Base-by-base conservation (phyloP, 2,888 invertebrate species). In the Pecten maximus region DNA sequence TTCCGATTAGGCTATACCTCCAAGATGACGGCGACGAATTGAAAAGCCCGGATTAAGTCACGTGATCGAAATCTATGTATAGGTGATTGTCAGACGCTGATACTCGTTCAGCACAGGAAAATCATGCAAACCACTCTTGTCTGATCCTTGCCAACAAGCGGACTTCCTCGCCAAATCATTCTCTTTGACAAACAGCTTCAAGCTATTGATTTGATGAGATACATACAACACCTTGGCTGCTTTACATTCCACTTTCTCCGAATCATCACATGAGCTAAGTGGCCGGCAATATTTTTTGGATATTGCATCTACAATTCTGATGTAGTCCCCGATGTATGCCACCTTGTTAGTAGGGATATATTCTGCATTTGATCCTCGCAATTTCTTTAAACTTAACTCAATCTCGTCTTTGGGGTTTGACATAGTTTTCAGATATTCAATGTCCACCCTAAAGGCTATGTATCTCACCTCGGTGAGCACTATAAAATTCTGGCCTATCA, bases 81-180 rank as follows among this genome's bases (percentile, higher is more conserved):
- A 44, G n/a, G 93, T 91, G 23, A 92, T 88, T n/a, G 87, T 19
- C 23, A 92, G 60, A 3, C 92, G 16, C 15, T 88, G 60, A 4
- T 60, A 87, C 16, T 93, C 92, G 88, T 87, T 60, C 2, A 93
- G 87, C 19, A 19, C 16, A 39, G 92, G 93, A 74, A 93, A 92
- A 35, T 91, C 87, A 16, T 44, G n/a, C n/a, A 92, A 23, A 50
- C 16, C 50, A n/a, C 44, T 19, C 16, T 89, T 74, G n/a, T 88
- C 90, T 44, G 91, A 48, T 39, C 60, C 87, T 39, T 90, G 48
- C 92, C 90, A 92, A 50, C 44, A 39, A 87, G 50, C 50, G 16
- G 35, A 35, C 2, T n/a, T 74, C 40, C 91, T 90, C 10, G 86
- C 88, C 23, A 92, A 40, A 74, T 48, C 39, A 40, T 92, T 87